A percentile compares a stretch with the other conserved stretches of the same genome.
Conservation (phyloP, 2,888 invertebrate species). For the Drosophila mettleri region DNA sequence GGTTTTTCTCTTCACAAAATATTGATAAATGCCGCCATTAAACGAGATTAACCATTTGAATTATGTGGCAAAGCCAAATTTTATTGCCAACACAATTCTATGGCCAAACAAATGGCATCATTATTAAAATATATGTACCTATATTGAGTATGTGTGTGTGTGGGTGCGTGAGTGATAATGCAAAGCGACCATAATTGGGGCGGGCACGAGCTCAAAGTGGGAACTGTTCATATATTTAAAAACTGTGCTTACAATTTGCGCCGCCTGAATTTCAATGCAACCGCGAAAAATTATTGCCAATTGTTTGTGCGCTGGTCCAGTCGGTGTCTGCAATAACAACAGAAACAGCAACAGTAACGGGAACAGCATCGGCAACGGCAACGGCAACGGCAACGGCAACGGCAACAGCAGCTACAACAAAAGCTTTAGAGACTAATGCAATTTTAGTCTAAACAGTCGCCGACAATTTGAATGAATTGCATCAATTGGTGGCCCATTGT, state of each 20-base stretch:
- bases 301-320: constrained; percentile 76
- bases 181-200: constrained; percentile 62
- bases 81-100: constrained; percentile 78
- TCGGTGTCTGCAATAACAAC: constrained; percentile 15
- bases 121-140: constrained; percentile 73
- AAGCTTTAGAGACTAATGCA: constrained; percentile 69
- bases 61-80: constrained; percentile 82
- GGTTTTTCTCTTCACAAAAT: constrained; percentile 52
- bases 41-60: constrained; percentile 84
- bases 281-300: constrained; percentile 83
- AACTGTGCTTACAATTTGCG: constrained; percentile 62
- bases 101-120: constrained; percentile 79
- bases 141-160: constrained; percentile 23
- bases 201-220: constrained; percentile 24
- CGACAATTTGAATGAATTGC: constrained; percentile 80
- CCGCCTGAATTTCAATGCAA: constrained; percentile 74
- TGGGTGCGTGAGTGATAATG: constrained; percentile 50
- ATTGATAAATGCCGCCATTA: constrained; percentile 80
- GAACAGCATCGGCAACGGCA: neutral
- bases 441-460: constrained; percentile 79
- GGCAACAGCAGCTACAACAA: constrained; percentile 42
- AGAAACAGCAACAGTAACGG: constrained; percentile 10
- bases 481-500: constrained; percentile 79
- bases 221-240: constrained; percentile 48
- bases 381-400: constrained; percentile 11